Evolutionary conservation across 2,113 vertebrate genomes (phyloP), one percentile per base, ranked within the genome.

Genomic region (Prionailurus viverrinus): DNA sequence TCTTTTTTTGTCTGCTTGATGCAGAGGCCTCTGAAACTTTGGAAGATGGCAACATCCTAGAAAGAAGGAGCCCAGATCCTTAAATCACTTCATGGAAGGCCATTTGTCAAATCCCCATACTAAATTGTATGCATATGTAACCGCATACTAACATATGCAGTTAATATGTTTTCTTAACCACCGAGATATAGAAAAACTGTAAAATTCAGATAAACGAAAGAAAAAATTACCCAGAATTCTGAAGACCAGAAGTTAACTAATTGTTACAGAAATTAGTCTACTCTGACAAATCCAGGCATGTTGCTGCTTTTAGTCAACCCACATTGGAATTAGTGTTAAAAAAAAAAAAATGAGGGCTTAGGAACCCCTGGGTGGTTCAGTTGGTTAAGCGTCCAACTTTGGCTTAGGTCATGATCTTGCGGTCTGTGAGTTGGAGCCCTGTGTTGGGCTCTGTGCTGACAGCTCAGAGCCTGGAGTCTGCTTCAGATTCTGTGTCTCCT

Each of bases 211-310:
- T 55, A 74, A 87, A 83, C 4, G 61, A 55, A 84, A 84, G 27
- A 79, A 89, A 94, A 65, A 41, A 16, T 15, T 69, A 39, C 8
- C 18, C 18, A 58, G 53, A 91, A 91, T 87, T 86, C 29, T 83
- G 69, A 91, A 97, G 68, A 27, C 25, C 61, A 90, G 86, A 83
- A 27, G 66, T 45, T 65, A 96, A 91, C 29, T 58, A 39, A 63
- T 63, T 91, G 39, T 88, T 51, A 39, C 1, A 93, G n/a, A 92
- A 95, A 81, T 94, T 71, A 83, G 36, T 76, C 66, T 48, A 71
- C 12, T 5, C n/a, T 88, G 31, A 78, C 61, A 86, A 82, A 95
- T 78, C 13, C 58, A 95, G 48, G 71, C 61, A 89, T 78, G 29
- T n/a, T 89, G 29, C 25, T 68, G 53, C 74, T 92, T 86, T 88